Evolutionary conservation across 30 jellyfish, hydroid and myxozoan genomes (phyloP).

Genomic region (Chironex yamaguchii): DNA sequence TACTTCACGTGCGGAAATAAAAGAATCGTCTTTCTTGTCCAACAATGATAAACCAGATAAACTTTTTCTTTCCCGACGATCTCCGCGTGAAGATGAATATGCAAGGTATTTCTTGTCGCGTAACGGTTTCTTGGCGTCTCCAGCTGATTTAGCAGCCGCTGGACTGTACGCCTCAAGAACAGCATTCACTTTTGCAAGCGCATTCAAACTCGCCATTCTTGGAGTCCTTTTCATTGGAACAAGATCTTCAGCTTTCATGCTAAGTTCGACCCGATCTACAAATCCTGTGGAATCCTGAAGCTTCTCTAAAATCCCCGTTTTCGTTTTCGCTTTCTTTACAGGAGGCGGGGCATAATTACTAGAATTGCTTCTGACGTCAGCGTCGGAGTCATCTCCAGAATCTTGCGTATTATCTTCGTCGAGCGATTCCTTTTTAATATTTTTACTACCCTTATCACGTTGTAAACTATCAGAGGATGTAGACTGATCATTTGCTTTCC

Average conservation of each 20-base stretch:
- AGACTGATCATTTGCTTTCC: not conserved
- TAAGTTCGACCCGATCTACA: constrained; percentile 70
- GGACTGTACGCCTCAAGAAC: constrained; percentile 84
- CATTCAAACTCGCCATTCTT: constrained; percentile 97
- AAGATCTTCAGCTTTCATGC: constrained; percentile 38
- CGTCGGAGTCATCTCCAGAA: not conserved
- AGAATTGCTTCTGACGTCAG: not conserved
- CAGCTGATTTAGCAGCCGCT: constrained; percentile 41
- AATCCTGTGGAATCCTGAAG: constrained; percentile 73
- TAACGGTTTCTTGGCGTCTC: constrained; percentile 10
- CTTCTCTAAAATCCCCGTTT: constrained; percentile 35
- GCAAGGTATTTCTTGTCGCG: not conserved
- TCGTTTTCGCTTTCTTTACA: not conserved
- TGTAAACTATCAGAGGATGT: too few species aligned
- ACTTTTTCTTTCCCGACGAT: constrained; percentile 68
- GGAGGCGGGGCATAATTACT: not conserved
- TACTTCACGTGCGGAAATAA: not conserved
- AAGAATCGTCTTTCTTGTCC: constrained; percentile 19
- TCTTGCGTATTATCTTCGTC: not conserved
- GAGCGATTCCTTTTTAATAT: not conserved
- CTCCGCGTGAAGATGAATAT: constrained; percentile 16
- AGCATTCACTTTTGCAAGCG: constrained; percentile 97
- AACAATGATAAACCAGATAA: constrained; percentile 71
- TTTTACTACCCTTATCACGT: not conserved
- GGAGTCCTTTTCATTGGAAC: constrained; percentile 80